Evolutionary conservation across 1,140 invertebrate species (phyloP), one percentile per base, ranked within the genome.

Genomic region (Argopecten irradians): DNA sequence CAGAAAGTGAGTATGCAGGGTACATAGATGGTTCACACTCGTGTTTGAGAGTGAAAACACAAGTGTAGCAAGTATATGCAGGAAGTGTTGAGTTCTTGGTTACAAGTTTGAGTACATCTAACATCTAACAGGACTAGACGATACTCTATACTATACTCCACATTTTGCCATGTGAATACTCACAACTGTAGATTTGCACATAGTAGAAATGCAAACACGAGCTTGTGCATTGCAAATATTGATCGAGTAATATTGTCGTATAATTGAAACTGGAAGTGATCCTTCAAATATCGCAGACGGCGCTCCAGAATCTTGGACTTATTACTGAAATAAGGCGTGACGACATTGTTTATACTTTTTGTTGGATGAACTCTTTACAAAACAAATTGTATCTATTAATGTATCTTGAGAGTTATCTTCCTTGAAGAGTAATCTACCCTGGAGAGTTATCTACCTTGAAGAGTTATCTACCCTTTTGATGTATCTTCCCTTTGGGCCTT

Each of bases 231-330:
- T 34, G 94, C 94, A 91, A 96, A 95, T 82, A 96, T 90, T 46
- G 95, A 96, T 71, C 95, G 92, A 86, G 94, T 94, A 35, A 96
- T 94, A 93, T 96, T 96, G 89, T 95, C 94, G 88, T 95, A 96
- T 34, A 96, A 91, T 86, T 94, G 95, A 87, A 93, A 95, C 84
- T 94, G 93, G 92, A 96, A 96, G 91, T 96, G 93, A 89, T 96
- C 95, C 84, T 93, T 94, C 85, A 96, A 90, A 89, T 96, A 95
- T 32, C 94, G 93, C 14, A 96, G 90, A 5, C 95, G 93, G 82
- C 93, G 90, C 86, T 96, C 95, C 82, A 96, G 89, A 86, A 95
- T 95, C 92, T 95, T 96, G 11, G 95, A 95, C 91, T 96, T 96
- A 93, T 96, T 95, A 91, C 96, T 96, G 93, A 97, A 97, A 83